Evolutionary conservation across 2,113 vertebrate species (phyloP).

Genomic region (Mobula birostris): DNA sequence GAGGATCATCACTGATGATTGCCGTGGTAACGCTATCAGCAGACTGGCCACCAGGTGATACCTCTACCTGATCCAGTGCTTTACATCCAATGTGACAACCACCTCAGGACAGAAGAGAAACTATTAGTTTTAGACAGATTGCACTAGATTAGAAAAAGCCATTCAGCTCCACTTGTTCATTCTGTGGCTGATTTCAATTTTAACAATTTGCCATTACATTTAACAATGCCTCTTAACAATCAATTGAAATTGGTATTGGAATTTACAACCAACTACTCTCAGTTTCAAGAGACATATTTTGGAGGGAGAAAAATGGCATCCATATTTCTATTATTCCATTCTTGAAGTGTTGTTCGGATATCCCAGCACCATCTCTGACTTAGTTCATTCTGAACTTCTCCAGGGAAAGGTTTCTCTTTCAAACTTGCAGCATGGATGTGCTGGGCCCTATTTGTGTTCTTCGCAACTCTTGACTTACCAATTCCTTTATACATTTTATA

Average conservation of each 20-base stretch:
- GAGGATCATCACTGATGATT: conserved; percentile 77
- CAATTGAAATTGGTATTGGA: neutral
- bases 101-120: conserved; percentile 53
- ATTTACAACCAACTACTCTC: too few relatives aligned
- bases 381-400: neutral
- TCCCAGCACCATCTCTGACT: neutral
- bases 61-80: conserved; percentile 56
- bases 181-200: neutral
- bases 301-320: too few relatives aligned
- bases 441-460: too few relatives aligned
- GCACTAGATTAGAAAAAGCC: neutral
- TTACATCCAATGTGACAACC: conserved; percentile 71
- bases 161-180: neutral
- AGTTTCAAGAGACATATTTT: too few relatives aligned
- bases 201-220: neutral
- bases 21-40: conserved; percentile 60
- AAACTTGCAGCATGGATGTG: neutral
- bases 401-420: neutral
- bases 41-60: conserved; percentile 58
- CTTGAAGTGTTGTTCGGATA: neutral
- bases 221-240: neutral
- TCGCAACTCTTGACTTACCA: too few relatives aligned
- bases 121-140: neutral
- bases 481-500: too few relatives aligned
- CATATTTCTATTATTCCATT: neutral